These are phyloP conservation scores for Penaeus monodon DNA, from an alignment of 2,888 invertebrate species.

Conservation along the genomic window DNA sequence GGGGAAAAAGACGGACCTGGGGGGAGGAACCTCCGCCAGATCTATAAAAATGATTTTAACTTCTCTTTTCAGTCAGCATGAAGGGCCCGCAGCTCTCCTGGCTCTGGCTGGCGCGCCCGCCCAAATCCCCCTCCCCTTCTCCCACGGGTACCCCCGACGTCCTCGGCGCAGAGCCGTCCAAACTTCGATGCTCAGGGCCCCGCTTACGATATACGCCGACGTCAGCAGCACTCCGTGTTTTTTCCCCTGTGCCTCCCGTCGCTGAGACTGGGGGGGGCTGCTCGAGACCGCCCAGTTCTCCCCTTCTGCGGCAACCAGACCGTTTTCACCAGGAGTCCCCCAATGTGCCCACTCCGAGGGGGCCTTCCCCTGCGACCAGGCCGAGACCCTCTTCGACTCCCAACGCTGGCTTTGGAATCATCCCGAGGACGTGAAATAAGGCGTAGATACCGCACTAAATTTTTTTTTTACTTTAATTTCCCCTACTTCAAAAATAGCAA, in stretches of 20 bases:
- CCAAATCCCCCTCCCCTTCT: no score
- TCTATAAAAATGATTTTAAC: no score
- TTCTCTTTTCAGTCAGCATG: no score
- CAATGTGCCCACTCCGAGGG: conserved; percentile 25
- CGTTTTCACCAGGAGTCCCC: conserved; percentile 42
- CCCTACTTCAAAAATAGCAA: no score
- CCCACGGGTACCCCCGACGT: no score
- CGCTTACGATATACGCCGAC: conserved; percentile 41
- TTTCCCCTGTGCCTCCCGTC: conserved; percentile 37
- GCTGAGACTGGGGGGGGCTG: neutral
- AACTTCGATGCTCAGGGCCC: conserved; percentile 65
- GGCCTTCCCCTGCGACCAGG: conserved; percentile 56
- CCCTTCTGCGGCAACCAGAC: conserved; percentile 42
- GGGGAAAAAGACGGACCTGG: no score
- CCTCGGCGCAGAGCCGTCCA: no score
- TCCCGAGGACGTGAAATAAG: neutral
- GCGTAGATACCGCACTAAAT: no score
- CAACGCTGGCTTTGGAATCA: conserved; percentile 30
- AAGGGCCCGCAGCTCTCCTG: no score
- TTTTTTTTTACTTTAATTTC: no score
- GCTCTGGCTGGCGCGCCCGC: no score
- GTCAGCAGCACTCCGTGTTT: conserved; percentile 38
- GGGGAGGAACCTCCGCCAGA: no score
- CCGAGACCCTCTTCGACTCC: conserved; percentile 29
- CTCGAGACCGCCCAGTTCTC: conserved; percentile 37